Evolutionary conservation across 2,888 invertebrate species (phyloP).

Genomic region (Agonopterix heracliana): DNA sequence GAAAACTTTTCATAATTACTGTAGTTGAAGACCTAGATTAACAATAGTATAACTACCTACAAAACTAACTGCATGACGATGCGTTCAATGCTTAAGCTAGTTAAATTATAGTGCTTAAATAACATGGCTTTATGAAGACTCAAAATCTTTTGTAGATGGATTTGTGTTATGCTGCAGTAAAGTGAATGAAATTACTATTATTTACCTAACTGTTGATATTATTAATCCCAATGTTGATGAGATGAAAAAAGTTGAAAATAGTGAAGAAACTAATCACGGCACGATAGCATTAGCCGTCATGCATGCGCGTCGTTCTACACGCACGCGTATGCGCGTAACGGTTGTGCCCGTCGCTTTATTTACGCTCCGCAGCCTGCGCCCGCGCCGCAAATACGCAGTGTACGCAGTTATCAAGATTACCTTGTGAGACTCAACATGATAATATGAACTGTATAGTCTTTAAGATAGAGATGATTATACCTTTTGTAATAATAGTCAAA

Average conservation of each 20-base stretch:
- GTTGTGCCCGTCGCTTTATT: slow-evolving; percentile 27
- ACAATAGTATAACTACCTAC: no score
- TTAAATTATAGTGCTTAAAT: no score
- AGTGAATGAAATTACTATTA: no score
- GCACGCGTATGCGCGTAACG: slow-evolving; percentile 25
- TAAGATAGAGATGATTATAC: background rate
- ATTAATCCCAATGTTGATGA: no score
- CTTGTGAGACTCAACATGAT: background rate
- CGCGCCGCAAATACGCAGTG: slow-evolving; percentile 11
- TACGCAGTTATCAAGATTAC: slow-evolving; percentile 11
- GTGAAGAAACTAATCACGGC: background rate
- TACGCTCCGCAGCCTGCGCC: slow-evolving; percentile 24
- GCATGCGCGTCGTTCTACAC: slow-evolving; percentile 20
- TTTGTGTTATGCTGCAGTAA: no score
- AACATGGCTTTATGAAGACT: no score
- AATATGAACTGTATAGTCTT: background rate
- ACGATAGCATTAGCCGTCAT: slow-evolving; percentile 16
- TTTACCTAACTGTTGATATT: no score
- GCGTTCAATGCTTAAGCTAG: no score
- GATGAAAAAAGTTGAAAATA: background rate
- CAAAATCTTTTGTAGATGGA: no score
- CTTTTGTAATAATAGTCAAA: background rate
- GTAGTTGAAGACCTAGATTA: no score
- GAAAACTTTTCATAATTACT: no score
- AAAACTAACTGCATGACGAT: no score